A percentile compares a stretch with the other conserved stretches of the same genome.
These are phyloP conservation scores for Porites lobata DNA, from an alignment of 92 coral and sea anemone species.

Conservation along the genomic window DNA sequence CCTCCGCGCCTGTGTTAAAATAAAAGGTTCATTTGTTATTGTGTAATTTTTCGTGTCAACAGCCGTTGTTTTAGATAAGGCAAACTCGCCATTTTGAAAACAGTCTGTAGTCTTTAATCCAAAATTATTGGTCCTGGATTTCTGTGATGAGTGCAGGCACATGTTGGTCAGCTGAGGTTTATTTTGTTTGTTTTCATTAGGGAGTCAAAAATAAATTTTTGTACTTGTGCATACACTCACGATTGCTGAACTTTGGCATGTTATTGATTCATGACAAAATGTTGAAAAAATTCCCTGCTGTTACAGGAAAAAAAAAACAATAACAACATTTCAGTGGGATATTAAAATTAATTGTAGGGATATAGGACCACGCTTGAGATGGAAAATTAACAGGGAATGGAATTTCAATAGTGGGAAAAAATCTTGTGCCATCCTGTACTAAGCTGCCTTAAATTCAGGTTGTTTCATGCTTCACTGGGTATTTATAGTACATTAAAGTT, in stretches of 20 bases:
- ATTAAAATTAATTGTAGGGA: not conserved
- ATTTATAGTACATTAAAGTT: too few relatives aligned
- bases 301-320: not conserved
- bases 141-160: not conserved
- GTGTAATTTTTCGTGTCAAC: not conserved
- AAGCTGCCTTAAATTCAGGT: not conserved
- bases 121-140: not conserved
- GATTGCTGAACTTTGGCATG: slow-evolving; percentile 34
- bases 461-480: not conserved
- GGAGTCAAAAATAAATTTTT: not conserved
- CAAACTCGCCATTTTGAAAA: too few relatives aligned
- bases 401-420: too few relatives aligned
- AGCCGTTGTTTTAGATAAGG: not conserved
- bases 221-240: not conserved
- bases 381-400: not conserved
- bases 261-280: not conserved
- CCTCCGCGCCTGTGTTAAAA: too few relatives aligned
- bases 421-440: not conserved
- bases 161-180: not conserved
- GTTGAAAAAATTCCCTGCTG: not conserved
- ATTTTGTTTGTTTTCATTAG: not conserved
- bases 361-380: not conserved
- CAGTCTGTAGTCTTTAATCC: not conserved
- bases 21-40: not conserved
- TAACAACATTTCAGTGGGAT: too few relatives aligned